phyloP scores from a whole-genome alignment of 2,113 vertebrate species.

The human region DNA sequence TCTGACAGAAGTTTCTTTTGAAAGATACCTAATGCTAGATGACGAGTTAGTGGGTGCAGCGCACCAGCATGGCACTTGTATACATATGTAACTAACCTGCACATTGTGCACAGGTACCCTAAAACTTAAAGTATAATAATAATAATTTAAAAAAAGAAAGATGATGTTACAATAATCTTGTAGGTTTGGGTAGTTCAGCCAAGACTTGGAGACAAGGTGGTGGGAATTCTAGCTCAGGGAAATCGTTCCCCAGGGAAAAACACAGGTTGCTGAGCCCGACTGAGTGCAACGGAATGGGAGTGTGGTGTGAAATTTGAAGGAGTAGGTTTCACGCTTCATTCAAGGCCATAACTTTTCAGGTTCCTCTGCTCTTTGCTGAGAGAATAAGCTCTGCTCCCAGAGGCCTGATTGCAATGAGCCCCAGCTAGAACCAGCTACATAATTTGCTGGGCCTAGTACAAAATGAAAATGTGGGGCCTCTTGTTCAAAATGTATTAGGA shows the following conservation, averaged over 20 bases:
- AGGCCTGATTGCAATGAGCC: neutral
- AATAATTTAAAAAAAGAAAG: neutral
- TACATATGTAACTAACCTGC: no score
- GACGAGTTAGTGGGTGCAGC: no score
- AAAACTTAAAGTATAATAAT: no score
- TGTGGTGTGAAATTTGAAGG: conserved; percentile 57
- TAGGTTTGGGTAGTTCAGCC: neutral
- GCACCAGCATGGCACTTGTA: no score
- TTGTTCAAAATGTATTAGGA: conserved; percentile 14
- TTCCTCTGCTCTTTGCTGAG: conserved; percentile 9
- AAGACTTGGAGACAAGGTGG: neutral
- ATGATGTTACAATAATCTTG: neutral
- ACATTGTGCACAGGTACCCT: no score
- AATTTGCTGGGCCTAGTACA: neutral
- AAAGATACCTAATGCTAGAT: neutral
- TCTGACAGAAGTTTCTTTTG: neutral
- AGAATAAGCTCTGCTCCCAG: conserved; percentile 45
- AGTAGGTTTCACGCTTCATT: conserved; percentile 39
- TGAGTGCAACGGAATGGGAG: conserved; percentile 32
- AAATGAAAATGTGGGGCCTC: neutral
- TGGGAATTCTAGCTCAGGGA: neutral
- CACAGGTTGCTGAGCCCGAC: conserved; percentile 31
- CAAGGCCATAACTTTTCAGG: conserved; percentile 35
- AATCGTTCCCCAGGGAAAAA: neutral
- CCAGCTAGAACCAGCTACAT: neutral